Percentiles rank a stretch among this genome's conserved stretches.
Evolutionary conservation across 2,888 invertebrate genomes (phyloP).

Genomic region (Xylophagus ater): DNA sequence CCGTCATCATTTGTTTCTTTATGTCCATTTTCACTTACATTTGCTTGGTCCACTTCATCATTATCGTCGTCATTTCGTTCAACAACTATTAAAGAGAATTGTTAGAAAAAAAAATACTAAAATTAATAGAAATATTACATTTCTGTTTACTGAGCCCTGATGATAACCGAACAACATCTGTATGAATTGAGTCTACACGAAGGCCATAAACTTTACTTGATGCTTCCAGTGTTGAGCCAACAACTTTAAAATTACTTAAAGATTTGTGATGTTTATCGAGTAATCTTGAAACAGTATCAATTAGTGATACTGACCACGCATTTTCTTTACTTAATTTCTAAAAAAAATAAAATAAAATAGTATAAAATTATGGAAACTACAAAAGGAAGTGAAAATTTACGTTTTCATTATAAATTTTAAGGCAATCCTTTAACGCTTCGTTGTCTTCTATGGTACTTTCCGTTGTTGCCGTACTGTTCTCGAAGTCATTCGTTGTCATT

Average conservation of each 20-base stretch:
- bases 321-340: slow-evolving; percentile 82
- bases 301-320: slow-evolving; percentile 77
- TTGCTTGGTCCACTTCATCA: slow-evolving; percentile 20
- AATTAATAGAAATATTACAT: slow-evolving; percentile 8
- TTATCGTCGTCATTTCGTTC: slow-evolving; percentile 20
- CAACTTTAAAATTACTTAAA: slow-evolving; percentile 64
- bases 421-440: too few relatives aligned
- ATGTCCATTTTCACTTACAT: slow-evolving; percentile 22
- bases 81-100: slow-evolving; percentile 1
- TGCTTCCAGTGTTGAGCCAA: slow-evolving; percentile 76
- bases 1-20: slow-evolving; percentile 18
- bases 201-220: slow-evolving; percentile 80
- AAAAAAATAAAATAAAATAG: slow-evolving; percentile 20
- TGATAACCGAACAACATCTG: slow-evolving; percentile 67
- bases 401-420: too few relatives aligned
- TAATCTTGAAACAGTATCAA: slow-evolving; percentile 73
- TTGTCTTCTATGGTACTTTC: too few relatives aligned
- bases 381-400: too few relatives aligned
- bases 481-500: slow-evolving; percentile 46
- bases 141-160: slow-evolving; percentile 43
- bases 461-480: too few relatives aligned
- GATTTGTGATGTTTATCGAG: slow-evolving; percentile 58
- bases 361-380: too few relatives aligned
- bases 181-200: slow-evolving; percentile 75
- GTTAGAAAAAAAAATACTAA: neutral